Base-by-base conservation (phyloP, 2,113 vertebrate genomes). In the Poecile atricapillus region DNA sequence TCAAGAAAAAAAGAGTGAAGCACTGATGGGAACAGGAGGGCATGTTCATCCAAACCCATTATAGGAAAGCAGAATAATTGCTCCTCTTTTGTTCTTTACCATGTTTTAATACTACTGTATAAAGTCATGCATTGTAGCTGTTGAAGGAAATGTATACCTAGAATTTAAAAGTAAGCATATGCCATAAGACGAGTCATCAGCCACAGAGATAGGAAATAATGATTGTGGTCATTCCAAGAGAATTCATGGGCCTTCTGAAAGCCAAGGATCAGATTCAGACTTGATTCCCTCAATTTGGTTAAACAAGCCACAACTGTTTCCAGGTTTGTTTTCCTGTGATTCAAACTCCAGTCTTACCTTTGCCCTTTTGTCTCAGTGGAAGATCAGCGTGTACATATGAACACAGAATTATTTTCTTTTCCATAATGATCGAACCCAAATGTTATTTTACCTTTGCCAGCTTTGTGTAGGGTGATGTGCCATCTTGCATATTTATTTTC, bases 401-500 rank as follows among this genome's bases (percentile, higher is more conserved):
- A 64, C 56, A 58, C 25, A 84, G 65, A 90, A 92, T 75, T 96
- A 81, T 74, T 93, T 90, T 90, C 24, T 94, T 96, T 94, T 77
- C 96, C 27, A 15, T 87, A 97, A 86, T 62, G 90, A 92, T 87
- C 9, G 44, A 97, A 85, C 86, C 70, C 93, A 97, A 94, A 81
- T 93, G 94, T 89, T 94, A 86, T 95, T 94, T 96, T 89, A 87
- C 91, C 77, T 59, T 81, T 71, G 76, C 87, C 81, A 93, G 83
- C 76, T 96, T 91, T 97, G 94, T 92, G 93, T 90, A 90, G 93
- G 82, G 85, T 95, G 94, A 92, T 74, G 63, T 95, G 78, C 85
- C 92, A 97, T 96, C 96, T 94, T 95, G 95, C 87, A 71, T 94
- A 80, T 96, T 97, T 89, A 87, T 97, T 97, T 97, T 97, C 74